These are phyloP conservation scores for Tortricodes alternella DNA, from an alignment of 2,888 invertebrate genomes.

Conservation along the genomic window DNA sequence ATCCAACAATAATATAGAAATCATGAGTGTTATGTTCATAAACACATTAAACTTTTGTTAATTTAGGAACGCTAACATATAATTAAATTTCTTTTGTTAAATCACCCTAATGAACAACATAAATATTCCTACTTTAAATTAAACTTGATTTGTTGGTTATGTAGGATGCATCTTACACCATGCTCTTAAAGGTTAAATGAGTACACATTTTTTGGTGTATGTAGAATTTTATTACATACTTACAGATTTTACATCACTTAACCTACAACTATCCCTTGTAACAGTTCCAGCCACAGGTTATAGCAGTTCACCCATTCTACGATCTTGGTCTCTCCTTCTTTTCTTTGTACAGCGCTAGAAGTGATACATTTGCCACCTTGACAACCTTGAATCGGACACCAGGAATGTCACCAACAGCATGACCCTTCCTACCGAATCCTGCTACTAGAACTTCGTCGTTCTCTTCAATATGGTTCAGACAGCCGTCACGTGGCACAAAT, in stretches of 20 bases:
- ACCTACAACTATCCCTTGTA: conserved; percentile 62
- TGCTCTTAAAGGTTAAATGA: no score
- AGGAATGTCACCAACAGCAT: conserved; percentile 99
- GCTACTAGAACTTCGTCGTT: conserved; percentile 99
- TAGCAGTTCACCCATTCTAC: conserved; percentile 83
- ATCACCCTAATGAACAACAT: no score
- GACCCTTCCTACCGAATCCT: conserved; percentile 99
- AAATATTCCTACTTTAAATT: no score
- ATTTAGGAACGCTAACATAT: no score
- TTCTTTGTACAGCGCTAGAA: conserved; percentile 99
- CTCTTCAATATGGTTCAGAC: conserved; percentile 99
- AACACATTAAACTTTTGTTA: no score
- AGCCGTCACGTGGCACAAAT: conserved; percentile 99
- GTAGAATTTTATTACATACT: conserved; percentile 27
- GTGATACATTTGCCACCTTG: conserved; percentile 99
- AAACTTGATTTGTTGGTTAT: no score
- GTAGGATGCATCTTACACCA: no score
- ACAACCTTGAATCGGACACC: conserved; percentile 97
- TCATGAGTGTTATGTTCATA: no score
- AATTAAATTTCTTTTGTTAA: no score
- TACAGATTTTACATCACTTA: conserved; percentile 62
- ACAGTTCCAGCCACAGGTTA: conserved; percentile 52
- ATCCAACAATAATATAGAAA: no score
- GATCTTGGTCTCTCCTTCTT: conserved; percentile 99
- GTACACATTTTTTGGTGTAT: no score